Evolutionary conservation across 2,888 invertebrate genomes (phyloP), one percentile per base, ranked within the genome.

Genomic region (Elmis aenea): DNA sequence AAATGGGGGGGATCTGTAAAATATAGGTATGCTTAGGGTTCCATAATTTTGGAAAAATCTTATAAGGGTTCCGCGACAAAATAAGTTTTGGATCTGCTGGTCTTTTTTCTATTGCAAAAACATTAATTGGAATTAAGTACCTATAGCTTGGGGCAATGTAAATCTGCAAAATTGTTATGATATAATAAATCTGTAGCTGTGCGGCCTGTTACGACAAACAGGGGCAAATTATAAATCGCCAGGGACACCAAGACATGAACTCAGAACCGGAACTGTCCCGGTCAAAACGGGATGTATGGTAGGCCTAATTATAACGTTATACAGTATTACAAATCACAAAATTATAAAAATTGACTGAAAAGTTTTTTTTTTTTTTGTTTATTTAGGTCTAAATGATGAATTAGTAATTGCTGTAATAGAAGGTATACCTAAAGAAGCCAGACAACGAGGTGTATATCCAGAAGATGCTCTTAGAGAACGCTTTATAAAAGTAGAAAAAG

Each of bases 381-480:
- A 21, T n/a, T 1, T 62, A 81, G 79, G 77, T 50, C 75, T 79
- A 58, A 76, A 77, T 32, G 93, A 95, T 68, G 81, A 82, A 38
- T 74, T 95, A 50, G 91, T 96, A 0, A 70, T 74, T 23, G 79
- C 83, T 0, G 81, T 95, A 2, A 61, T 94, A 21, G 71, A 79
- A 36, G 81, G 85, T 30, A 83, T 97, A 50, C 88, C 94, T 0
- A 64, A 73, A 12, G 83, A 84, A 47, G 89, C 88, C 0, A 70
- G 80, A 8, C 75, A 79, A 13, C 75, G 85, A 30, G 96, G 96
- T 3, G 87, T 96, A 10, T 88, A 80, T 62, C 88, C 93, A 0
- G 93, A 95, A 66, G 85, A 86, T 54, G 81, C 85, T 3, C 71
- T 97, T 15, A 76, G 85, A 38, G 87, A 90, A 49, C 76, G 89